A percentile compares a stretch with the other conserved stretches of the same genome.
Evolutionary conservation across 2,888 invertebrate species (phyloP).

Genomic region (Leptinotarsa tumamoca): DNA sequence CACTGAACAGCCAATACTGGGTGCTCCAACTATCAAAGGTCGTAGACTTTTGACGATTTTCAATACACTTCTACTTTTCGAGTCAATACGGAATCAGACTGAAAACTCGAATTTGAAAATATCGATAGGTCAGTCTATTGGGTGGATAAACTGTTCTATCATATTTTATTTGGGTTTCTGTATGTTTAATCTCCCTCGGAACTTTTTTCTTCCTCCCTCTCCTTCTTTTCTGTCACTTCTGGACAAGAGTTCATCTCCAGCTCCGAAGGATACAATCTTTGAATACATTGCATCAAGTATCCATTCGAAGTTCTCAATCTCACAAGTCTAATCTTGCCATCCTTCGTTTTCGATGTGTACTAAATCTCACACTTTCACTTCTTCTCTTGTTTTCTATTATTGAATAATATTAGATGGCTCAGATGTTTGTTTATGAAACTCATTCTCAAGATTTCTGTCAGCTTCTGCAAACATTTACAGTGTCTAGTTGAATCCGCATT

Average conservation of each 20-base stretch:
- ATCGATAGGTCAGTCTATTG: background rate
- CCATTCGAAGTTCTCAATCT: too few relatives aligned
- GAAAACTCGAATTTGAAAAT: background rate
- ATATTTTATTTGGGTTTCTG: background rate
- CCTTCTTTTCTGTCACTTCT: background rate
- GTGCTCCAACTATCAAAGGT: too few relatives aligned
- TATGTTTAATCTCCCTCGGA: background rate
- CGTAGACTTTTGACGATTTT: background rate
- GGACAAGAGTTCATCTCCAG: background rate
- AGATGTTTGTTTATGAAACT: slow-evolving; percentile 9
- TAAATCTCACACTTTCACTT: slow-evolving; percentile 7
- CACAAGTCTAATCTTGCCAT: too few relatives aligned
- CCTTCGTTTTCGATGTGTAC: background rate
- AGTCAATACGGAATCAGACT: background rate
- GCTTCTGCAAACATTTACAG: background rate
- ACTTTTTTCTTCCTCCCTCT: background rate
- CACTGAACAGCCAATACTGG: too few relatives aligned
- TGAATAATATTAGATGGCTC: background rate
- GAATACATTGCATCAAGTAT: too few relatives aligned
- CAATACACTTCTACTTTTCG: background rate
- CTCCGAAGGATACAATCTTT: background rate
- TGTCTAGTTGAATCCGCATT: background rate
- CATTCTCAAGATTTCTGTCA: background rate
- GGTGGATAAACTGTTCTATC: background rate
- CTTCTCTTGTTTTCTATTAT: background rate